Evolutionary conservation across 2,888 invertebrate species (phyloP).

Genomic region (Tenthredo mesomela): DNA sequence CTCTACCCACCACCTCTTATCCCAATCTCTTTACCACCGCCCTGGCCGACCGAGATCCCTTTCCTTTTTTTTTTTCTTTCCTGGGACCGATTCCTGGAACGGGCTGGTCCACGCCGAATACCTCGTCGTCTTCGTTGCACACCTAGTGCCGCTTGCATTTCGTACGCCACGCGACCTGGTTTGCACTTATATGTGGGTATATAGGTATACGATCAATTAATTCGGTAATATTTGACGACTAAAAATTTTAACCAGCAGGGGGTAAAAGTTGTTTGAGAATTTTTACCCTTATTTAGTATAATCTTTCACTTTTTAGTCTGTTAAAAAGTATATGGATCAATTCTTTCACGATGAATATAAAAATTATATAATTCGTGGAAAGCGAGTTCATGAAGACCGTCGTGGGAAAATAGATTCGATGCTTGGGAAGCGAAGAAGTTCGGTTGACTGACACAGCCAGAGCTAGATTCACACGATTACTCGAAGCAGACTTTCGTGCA

Average conservation of each 20-base stretch:
- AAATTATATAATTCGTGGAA: constrained; percentile 7
- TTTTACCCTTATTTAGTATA: neutral
- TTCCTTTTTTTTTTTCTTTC: constrained; percentile 55
- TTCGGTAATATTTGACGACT: neutral
- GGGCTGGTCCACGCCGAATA: constrained; percentile 65
- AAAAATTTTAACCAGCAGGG: neutral
- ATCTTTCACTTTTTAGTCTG: neutral
- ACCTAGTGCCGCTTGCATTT: constrained; percentile 38
- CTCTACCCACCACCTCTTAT: constrained; percentile 14
- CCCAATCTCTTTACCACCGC: constrained; percentile 55
- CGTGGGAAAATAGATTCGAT: constrained; percentile 37
- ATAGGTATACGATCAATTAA: neutral
- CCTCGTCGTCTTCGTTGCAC: constrained; percentile 58
- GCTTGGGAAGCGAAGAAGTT: constrained; percentile 3
- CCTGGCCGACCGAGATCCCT: constrained; percentile 62
- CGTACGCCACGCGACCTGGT: constrained; percentile 38
- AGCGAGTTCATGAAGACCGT: neutral
- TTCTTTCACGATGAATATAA: neutral
- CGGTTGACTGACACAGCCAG: constrained; percentile 41
- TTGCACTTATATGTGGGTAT: neutral
- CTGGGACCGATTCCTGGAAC: constrained; percentile 64
- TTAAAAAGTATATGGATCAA: neutral
- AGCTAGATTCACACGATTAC: constrained; percentile 47
- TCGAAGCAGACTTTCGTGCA: constrained; percentile 33
- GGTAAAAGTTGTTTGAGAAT: neutral